phyloP scores from a whole-genome alignment of 2,888 invertebrate species.

The Pterostichus niger region DNA sequence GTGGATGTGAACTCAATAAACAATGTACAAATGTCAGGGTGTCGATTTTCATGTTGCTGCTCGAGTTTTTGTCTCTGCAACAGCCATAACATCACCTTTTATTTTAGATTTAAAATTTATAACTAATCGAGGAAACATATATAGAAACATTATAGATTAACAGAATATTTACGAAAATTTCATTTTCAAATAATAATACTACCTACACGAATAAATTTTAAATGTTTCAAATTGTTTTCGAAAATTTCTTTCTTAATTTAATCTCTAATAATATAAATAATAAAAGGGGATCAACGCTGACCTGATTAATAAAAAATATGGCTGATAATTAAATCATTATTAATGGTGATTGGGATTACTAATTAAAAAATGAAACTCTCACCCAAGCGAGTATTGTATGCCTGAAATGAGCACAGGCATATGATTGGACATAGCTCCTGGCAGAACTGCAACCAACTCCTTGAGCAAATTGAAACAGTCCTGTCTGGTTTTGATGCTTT shows the following conservation, averaged over 20 bases:
- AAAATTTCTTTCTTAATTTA: too few species aligned
- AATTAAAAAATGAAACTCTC: constrained; percentile 66
- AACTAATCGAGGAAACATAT: too few species aligned
- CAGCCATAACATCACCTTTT: not conserved
- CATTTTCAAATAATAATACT: too few species aligned
- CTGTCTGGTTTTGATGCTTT: constrained; percentile 93
- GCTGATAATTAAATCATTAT: not conserved
- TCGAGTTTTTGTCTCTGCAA: constrained; percentile 91
- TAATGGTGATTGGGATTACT: not conserved
- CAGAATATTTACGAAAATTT: too few species aligned
- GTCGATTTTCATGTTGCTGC: constrained; percentile 99
- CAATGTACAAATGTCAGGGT: constrained; percentile 95
- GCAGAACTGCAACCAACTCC: constrained; percentile 92
- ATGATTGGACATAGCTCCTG: constrained; percentile 92
- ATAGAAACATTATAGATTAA: too few species aligned
- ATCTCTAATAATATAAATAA: too few species aligned
- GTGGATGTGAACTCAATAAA: constrained; percentile 88
- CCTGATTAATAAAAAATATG: too few species aligned
- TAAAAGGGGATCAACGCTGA: too few species aligned
- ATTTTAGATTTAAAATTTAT: not conserved
- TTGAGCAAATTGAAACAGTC: constrained; percentile 94
- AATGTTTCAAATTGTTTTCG: too few species aligned
- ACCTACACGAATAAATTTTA: too few species aligned
- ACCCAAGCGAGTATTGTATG: constrained; percentile 91
- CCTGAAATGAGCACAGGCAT: constrained; percentile 87